These are phyloP conservation scores for Heliconius himera DNA, from an alignment of 1,140 invertebrate genomes.

Conservation along the genomic window DNA sequence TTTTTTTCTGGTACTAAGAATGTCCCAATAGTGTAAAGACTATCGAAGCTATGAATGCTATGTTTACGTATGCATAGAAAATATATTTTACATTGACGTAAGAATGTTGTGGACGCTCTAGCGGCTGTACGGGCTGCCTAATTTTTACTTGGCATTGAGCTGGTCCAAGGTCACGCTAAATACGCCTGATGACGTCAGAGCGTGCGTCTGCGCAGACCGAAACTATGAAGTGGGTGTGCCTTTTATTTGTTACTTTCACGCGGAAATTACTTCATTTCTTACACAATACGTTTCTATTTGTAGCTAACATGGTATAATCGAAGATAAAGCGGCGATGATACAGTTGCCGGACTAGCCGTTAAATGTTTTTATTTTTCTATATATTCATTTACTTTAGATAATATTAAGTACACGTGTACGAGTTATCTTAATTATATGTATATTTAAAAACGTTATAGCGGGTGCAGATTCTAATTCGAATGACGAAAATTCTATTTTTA, in stretches of 20 bases:
- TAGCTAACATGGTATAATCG: neutral
- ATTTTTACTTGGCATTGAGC: constrained; percentile 68
- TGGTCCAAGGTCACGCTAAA: constrained; percentile 65
- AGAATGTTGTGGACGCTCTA: constrained; percentile 35
- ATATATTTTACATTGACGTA: constrained; percentile 39
- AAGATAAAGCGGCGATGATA: neutral
- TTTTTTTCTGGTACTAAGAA: neutral
- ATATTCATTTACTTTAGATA: neutral
- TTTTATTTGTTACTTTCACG: constrained; percentile 36
- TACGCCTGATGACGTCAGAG: constrained; percentile 62
- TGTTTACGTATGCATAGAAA: constrained; percentile 34
- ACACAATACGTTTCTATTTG: constrained; percentile 16
- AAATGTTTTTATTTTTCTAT: neutral
- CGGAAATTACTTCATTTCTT: constrained; percentile 9
- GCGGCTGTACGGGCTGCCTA: constrained; percentile 42
- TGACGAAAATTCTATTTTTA: neutral
- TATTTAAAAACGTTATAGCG: neutral
- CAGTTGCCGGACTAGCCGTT: neutral
- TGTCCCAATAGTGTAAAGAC: neutral
- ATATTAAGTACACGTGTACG: neutral
- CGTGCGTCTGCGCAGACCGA: constrained; percentile 45
- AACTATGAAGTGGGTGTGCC: constrained; percentile 43
- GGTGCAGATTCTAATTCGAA: neutral
- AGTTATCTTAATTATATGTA: neutral
- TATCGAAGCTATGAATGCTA: neutral